Conservation (phyloP, 2,113 vertebrate genomes). For the Lophura nycthemera region DNA sequence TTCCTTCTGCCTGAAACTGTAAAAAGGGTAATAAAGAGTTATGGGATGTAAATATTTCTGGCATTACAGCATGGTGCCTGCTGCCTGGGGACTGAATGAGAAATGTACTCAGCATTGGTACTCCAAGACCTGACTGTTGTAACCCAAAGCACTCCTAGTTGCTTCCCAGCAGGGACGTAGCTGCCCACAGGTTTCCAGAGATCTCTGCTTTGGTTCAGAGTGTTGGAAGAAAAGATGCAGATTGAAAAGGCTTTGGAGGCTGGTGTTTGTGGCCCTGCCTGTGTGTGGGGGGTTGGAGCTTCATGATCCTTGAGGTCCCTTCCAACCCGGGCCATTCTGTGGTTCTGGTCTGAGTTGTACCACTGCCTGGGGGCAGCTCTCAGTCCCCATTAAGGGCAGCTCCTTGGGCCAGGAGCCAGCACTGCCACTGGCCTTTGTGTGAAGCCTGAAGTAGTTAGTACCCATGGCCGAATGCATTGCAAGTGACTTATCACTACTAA, state of each 20-base stretch:
- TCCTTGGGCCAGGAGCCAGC: not conserved
- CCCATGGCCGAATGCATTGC: not conserved
- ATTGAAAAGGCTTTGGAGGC: not conserved
- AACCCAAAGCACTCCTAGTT: not conserved
- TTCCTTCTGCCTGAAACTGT: not conserved
- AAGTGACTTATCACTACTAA: not conserved
- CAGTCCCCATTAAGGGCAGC: not conserved
- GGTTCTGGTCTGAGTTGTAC: not conserved
- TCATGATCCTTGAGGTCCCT: too few species aligned
- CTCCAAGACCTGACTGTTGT: rapidly evolving
- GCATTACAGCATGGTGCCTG: not conserved
- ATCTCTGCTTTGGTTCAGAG: not conserved
- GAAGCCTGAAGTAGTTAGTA: too few species aligned
- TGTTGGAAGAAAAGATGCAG: not conserved
- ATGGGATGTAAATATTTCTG: not conserved
- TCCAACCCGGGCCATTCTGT: too few species aligned
- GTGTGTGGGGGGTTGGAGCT: too few species aligned
- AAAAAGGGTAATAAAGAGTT: not conserved
- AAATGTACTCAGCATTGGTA: rapidly evolving
- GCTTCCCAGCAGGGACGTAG: not conserved
- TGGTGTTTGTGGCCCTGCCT: not conserved
- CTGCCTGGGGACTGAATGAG: not conserved
- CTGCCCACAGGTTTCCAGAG: not conserved
- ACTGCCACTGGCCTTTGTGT: not conserved
- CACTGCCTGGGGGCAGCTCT: not conserved